phyloP scores from a whole-genome alignment of 2,888 invertebrate genomes.

The Prenolepis imparis region DNA sequence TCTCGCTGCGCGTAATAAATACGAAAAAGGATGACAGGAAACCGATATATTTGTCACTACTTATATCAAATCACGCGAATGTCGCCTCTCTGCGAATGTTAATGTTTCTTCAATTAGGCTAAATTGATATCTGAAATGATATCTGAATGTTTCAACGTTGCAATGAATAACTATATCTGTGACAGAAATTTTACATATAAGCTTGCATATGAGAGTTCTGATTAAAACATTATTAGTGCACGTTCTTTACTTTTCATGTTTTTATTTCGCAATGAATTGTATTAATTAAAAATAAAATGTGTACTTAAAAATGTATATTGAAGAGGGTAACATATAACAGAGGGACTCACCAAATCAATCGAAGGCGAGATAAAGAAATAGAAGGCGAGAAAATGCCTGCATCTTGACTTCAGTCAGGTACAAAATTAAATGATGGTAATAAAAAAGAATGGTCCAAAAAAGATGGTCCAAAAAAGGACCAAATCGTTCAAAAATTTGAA shows the following conservation, averaged over 20 bases:
- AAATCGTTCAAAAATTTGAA: too few relatives aligned
- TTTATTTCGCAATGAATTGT: background rate
- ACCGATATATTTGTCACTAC: constrained; percentile 21
- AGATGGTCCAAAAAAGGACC: too few relatives aligned
- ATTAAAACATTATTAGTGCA: background rate
- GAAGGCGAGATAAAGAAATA: too few relatives aligned
- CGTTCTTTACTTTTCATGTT: background rate
- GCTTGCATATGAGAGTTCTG: background rate
- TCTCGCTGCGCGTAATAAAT: constrained; percentile 41
- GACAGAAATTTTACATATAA: background rate
- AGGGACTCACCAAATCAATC: too few relatives aligned
- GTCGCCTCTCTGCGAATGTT: background rate
- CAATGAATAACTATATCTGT: constrained; percentile 14
- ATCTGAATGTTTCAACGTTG: background rate
- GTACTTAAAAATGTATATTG: too few relatives aligned
- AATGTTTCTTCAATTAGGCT: constrained; percentile 10
- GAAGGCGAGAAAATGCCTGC: too few relatives aligned
- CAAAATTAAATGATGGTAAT: too few relatives aligned
- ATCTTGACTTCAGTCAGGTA: too few relatives aligned
- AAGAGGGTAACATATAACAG: too few relatives aligned
- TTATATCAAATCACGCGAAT: background rate
- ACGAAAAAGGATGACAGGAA: constrained; percentile 31
- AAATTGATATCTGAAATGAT: constrained; percentile 28
- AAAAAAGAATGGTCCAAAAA: too few relatives aligned
- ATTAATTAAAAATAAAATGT: background rate